Base-by-base conservation (phyloP, 2,888 invertebrate species). In the Lasioglossum vierecki region DNA sequence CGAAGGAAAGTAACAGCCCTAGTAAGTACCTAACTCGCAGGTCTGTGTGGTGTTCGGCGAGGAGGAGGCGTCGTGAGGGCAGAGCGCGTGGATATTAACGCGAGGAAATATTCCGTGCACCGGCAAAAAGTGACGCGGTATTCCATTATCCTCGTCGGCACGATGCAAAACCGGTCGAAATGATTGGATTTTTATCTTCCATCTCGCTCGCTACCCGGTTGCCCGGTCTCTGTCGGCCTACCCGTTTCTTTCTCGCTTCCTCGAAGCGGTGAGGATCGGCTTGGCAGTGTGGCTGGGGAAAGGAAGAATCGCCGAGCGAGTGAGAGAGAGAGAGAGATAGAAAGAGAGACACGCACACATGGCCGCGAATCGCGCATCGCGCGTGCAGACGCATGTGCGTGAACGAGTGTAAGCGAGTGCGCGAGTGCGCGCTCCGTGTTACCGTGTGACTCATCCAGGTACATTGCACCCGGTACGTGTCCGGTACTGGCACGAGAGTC, bases 151-250 rank as follows among this genome's bases (percentile, higher is more conserved):
- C 93, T 93, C 91, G 90, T 90, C 90, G 90, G 91, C 86, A 87
- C 91, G 91, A 93, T 92, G 93, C 93, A 92, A 94, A 93, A 94
- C 93, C 94, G 93, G 93, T 93, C 92, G 92, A 94, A 94, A 94
- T 93, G 93, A 94, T 94, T 94, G 93, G 92, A 94, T 94, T 94
- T 93, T 93, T 93, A 92, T 92, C 92, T 92, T 84, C 83, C 91
- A 89, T 91, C 86, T 88, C 80, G 72, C 74, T 76, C 79, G 70
- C 22, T 75, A 66, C 75, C 74, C 74, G 53, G 41, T 41, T 74
- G 79, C 79, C 66, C 83, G 53, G 70, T 74, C 80, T 85, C 84
- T 75, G 39, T 41, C 13, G 22, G 39, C 2, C 79, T 73, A 76
- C 71, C 72, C 70, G 74, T 83, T 78, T 76, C 79, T 74, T 76